Percentiles rank a stretch among this genome's conserved stretches.
Conservation (phyloP, 2,113 vertebrate genomes). For the Fulmarus glacialis region DNA sequence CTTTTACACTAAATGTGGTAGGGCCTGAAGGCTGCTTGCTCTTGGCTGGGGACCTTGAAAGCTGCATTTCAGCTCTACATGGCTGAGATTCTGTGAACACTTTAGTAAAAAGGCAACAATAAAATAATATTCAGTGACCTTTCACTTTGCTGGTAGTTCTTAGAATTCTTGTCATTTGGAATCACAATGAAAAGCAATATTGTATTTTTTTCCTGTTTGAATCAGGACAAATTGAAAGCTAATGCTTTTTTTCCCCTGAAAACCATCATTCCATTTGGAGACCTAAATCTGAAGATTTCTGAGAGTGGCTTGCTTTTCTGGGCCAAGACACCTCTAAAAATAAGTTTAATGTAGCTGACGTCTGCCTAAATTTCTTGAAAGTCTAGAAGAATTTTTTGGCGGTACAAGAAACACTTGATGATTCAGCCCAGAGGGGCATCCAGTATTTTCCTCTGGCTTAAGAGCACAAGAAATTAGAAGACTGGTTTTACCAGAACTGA, state of each 20-base stretch:
- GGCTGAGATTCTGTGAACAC: background rate
- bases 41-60: background rate
- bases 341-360: background rate
- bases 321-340: background rate
- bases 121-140: background rate
- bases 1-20: background rate
- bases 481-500: background rate
- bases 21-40: background rate
- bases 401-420: background rate
- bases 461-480: background rate
- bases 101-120: background rate
- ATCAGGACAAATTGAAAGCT: background rate
- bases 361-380: background rate
- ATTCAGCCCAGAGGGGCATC: background rate
- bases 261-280: background rate
- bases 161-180: background rate
- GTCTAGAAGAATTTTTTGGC: background rate
- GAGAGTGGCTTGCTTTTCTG: background rate
- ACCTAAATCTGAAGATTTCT: background rate
- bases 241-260: accelerated
- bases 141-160: background rate
- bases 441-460: background rate
- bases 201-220: background rate
- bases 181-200: background rate
- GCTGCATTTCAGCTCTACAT: background rate